These are phyloP conservation scores for Buceros bicornis DNA, from an alignment of 2,797 vertebrate species.

Conservation along the genomic window DNA sequence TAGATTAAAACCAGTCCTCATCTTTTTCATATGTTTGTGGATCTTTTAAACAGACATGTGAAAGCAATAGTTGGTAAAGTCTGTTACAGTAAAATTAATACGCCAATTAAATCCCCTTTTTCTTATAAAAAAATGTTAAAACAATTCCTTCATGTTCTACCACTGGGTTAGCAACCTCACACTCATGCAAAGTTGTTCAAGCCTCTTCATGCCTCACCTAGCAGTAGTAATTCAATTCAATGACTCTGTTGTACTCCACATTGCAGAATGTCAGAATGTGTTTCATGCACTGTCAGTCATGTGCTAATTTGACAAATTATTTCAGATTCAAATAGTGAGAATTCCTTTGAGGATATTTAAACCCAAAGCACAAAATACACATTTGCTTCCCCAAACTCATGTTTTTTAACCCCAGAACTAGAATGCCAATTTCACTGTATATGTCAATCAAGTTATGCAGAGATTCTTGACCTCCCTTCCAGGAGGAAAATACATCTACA, in stretches of 20 bases:
- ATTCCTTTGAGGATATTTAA: conserved; percentile 70
- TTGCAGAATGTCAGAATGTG: conserved; percentile 50
- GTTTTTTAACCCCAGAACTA: conserved; percentile 30
- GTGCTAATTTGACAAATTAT: conserved; percentile 76
- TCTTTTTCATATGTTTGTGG: not conserved
- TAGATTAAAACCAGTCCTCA: not conserved
- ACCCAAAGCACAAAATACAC: conserved; percentile 20
- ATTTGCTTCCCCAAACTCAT: conserved; percentile 31
- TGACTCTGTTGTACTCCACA: conserved; percentile 61
- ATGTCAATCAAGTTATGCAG: conserved; percentile 15
- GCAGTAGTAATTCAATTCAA: conserved; percentile 69
- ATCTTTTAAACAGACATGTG: not conserved
- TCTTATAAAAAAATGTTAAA: not conserved
- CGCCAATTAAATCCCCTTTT: conserved; percentile 16
- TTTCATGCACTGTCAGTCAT: conserved; percentile 70
- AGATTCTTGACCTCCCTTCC: conserved; percentile 41
- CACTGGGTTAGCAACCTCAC: not conserved
- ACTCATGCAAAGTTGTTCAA: conserved; percentile 31
- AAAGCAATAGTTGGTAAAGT: not conserved
- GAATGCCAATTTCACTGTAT: conserved; percentile 18
- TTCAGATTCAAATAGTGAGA: conserved; percentile 66
- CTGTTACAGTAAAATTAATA: not conserved
- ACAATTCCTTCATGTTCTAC: conserved; percentile 34
- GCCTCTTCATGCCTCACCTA: conserved; percentile 67
- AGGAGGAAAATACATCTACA: not conserved